These are phyloP conservation scores for Dendrolimus punctatus DNA, from an alignment of 1,140 invertebrate genomes.

Conservation along the genomic window DNA sequence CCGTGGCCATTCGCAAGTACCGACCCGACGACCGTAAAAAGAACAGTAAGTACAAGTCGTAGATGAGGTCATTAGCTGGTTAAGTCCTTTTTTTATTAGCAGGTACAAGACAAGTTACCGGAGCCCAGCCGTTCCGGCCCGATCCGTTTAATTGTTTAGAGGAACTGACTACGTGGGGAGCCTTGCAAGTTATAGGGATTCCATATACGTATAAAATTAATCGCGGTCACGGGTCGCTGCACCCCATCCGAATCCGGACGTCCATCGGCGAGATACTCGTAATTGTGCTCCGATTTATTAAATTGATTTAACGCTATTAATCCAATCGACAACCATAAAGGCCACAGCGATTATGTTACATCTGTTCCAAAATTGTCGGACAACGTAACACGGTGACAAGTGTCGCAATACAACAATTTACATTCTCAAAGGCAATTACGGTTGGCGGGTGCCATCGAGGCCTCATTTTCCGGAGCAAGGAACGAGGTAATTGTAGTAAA, in stretches of 20 bases:
- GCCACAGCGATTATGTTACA: constrained; percentile 1
- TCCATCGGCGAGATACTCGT: constrained; percentile 39
- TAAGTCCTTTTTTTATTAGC: too few relatives aligned
- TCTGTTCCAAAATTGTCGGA: too few relatives aligned
- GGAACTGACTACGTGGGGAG: constrained; percentile 5
- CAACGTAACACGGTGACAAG: too few relatives aligned
- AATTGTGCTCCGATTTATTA: constrained; percentile 26
- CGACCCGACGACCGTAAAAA: constrained; percentile 69
- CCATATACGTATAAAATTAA: neutral
- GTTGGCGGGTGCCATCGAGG: constrained; percentile 11
- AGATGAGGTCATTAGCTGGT: too few relatives aligned
- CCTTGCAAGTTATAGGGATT: neutral
- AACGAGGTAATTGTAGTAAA: constrained; percentile 39
- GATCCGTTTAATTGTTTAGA: constrained; percentile 41
- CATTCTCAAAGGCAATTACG: constrained; percentile 1
- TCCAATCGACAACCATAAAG: constrained; percentile 27
- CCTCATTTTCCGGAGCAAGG: constrained; percentile 33
- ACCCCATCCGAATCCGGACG: constrained; percentile 14
- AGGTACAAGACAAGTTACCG: neutral
- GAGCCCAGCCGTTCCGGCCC: constrained; percentile 33
- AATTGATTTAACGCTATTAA: constrained; percentile 38
- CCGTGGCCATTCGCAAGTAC: constrained; percentile 84
- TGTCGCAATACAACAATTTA: neutral
- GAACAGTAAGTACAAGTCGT: constrained; percentile 63
- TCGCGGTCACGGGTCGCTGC: constrained; percentile 28